Evolutionary conservation across 1,140 invertebrate species (phyloP).

Genomic region (Scaptodrosophila lebanonensis): DNA sequence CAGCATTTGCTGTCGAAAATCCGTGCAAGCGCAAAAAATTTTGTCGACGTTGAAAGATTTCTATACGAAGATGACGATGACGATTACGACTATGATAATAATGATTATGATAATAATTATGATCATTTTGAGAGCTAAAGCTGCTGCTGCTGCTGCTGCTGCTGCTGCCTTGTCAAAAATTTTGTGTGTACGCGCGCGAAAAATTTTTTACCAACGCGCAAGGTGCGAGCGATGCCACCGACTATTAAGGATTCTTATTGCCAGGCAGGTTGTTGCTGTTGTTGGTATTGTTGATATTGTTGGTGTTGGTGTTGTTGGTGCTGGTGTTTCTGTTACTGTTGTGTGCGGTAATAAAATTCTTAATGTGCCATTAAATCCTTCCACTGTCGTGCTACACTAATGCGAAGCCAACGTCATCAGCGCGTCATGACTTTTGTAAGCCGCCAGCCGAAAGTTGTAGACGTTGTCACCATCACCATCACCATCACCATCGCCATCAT

Average conservation of each 20-base stretch:
- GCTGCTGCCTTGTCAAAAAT: slow-evolving; percentile 67
- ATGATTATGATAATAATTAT: no score
- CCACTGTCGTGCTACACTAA: slow-evolving; percentile 33
- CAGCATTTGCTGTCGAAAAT: slow-evolving; percentile 43
- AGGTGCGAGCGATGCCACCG: slow-evolving; percentile 46
- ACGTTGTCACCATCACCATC: not conserved
- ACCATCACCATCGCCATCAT: no score
- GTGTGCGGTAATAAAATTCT: slow-evolving; percentile 72
- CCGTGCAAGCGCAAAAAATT: slow-evolving; percentile 38
- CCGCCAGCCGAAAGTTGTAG: slow-evolving; percentile 6
- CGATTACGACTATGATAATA: no score
- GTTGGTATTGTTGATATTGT: no score
- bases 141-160: no score
- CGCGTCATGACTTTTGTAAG: slow-evolving; percentile 71
- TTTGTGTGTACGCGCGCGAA: slow-evolving; percentile 62
- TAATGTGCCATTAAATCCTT: slow-evolving; percentile 75
- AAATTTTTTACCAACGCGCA: slow-evolving; percentile 51
- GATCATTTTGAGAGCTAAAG: no score
- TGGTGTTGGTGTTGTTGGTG: not conserved
- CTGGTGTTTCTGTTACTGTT: slow-evolving; percentile 35
- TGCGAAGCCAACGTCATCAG: slow-evolving; percentile 72
- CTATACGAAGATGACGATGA: slow-evolving; percentile 42
- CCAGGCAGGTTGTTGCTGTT: no score
- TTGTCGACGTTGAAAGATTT: slow-evolving; percentile 69
- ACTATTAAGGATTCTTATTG: slow-evolving; percentile 34